Evolutionary conservation across 2,888 invertebrate species (phyloP), one percentile per base, ranked within the genome.

Genomic region (Panzeria rudis): DNA sequence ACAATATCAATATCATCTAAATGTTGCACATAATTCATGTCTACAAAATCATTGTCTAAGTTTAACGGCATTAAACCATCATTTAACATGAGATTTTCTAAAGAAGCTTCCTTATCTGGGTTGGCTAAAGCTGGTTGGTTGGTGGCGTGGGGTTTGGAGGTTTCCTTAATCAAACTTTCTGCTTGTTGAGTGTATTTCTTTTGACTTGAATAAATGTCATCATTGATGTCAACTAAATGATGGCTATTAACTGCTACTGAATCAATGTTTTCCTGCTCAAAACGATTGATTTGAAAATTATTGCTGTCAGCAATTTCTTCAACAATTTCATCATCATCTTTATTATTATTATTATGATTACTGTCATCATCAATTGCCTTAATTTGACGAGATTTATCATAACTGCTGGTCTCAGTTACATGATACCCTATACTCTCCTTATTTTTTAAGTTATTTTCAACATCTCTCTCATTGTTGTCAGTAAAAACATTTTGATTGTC

Each of bases 1-100:
- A 92, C 89, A 86, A 92, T 92, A 89, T 92, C 91, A 82, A 92
- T 89, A 80, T 91, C 90, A 64, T 91, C 90, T 25, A 88, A 81
- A 83, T 87, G 84, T 61, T 86, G 84, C 1, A 72, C 66, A 77
- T 84, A 86, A 82, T 84, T 83, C 38, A 86, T 54, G 50, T 83
- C 72, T 8, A 56, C 52, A 73, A 71, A 83, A 80, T 83, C 87
- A 86, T 87, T 84, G 56, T 87, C 86, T n/a, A 84, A 79, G 35
- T 77, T 83, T 29, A 87, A 68, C 29, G 89, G 87, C 80, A 89
- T 84, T 76, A 89, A 83, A 75, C 89, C 92, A 88, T 92, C 92
- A 88, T 87, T 91, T 87, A 92, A 88, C 92, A 92, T 91, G 38
- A 91, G 79, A 79, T 92, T 91, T 81, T 90, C 87, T 66, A 86